Evolutionary conservation across 2,888 invertebrate genomes (phyloP), one percentile per base, ranked within the genome.

Genomic region (Heliconius erato): DNA sequence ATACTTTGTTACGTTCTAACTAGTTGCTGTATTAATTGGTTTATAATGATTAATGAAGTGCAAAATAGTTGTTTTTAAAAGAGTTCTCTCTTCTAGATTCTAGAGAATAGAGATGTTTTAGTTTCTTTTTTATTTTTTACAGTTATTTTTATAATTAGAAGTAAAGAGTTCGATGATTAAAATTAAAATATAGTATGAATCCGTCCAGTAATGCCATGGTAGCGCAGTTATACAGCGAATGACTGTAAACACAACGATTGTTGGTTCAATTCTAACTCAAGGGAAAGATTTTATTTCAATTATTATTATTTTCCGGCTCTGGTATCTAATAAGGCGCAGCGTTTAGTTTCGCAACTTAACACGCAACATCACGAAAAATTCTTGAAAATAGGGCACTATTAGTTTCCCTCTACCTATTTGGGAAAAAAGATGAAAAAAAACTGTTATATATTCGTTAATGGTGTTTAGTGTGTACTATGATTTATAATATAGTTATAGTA

Each of bases 1-100:
- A 72, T 35, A 76, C 76, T 76, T 76, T 76, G n/a, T 59, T 59
- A 63, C 59, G 59, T 35, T 76, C 32, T 76, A 76, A 76, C 76
- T 63, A 63, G 76, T 44, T 76, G n/a, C 35, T n/a, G n/a, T 35
- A 35, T n/a, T 63, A 76, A 59, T 76, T 76, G n/a, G 59, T 63
- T 63, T 76, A 35, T 35, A 63, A 76, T 76, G 76, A 76, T 76
- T 63, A 14, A 76, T 76, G 76, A 16, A 35, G 35, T 59, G 59
- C n/a, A 23, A 12, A 72, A 44, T 26, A n/a, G 7, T 71, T 2
- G 6, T 67, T 26, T 67, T 14, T 26, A 14, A 6, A 67, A 67
- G 28, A 67, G 6, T n/a, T n/a, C n/a, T n/a, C n/a, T n/a, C n/a
- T n/a, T n/a, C n/a, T n/a, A n/a, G n/a, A n/a, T n/a, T n/a, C n/a